Base-by-base conservation (phyloP, 2,888 invertebrate species). In the Hedychridium roseum region DNA sequence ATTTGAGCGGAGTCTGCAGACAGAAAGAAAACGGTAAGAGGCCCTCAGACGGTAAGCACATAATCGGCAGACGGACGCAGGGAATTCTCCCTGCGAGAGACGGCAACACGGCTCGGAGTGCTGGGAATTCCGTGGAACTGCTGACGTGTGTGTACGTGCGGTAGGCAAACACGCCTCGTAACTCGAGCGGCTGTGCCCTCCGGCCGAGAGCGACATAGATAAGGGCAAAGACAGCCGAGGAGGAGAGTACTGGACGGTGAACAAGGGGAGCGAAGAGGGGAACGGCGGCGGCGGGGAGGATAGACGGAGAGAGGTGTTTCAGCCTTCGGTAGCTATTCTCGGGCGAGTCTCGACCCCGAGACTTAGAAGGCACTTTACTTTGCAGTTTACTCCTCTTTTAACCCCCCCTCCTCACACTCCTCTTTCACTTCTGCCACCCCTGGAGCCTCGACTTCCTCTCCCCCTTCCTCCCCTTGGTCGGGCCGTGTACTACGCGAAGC, bases 331-430 rank as follows among this genome's bases (percentile, higher is more conserved):
- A 16, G 46, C 32, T 39, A 44, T 43, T n/a, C n/a, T n/a, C n/a
- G n/a, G 31, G 11, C 26, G 39, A 34, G 49, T 37, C 53, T 43
- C n/a, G n/a, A n/a, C n/a, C n/a, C 51, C 12, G 31, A 41, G 37
- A 49, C 58, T 66, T 57, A 44, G 55, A 46, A 54, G 57, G 57
- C 66, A 62, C 64, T 69, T 69, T 64, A 57, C 64, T 54, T 43
- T 47, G 40, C 50, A 53, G 64, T 60, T 60, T 50, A 44, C 40
- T 46, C 50, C 50, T 50, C 45, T 31, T 17, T 14, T 40, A 18
- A 45, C 21, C 35, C 12, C 37, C 1, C 40, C 11, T 20, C 17
- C 9, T 26, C 15, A 31, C 41, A 34, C 47, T 31, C 16, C 31
- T 16, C 42, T 23, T 42, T 11, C 35, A 35, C 38, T 38, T 31